Conservation (phyloP, 1,140 invertebrate species). For the Bilobella aurantiaca region DNA sequence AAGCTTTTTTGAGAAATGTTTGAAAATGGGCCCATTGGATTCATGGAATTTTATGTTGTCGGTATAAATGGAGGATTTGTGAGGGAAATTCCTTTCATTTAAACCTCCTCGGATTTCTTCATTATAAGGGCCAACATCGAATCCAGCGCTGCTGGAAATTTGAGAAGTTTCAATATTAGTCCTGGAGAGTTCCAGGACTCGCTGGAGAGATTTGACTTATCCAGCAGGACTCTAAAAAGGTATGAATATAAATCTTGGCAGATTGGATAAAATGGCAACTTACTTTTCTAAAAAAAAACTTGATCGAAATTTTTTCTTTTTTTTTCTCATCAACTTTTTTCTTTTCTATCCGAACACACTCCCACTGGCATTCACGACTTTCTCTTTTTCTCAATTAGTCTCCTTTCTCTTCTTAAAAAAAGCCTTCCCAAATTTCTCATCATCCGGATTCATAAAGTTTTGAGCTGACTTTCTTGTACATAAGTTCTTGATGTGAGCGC, state of each 20-base stretch:
- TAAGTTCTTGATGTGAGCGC: too few species aligned
- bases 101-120: constrained; percentile 1
- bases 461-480: too few species aligned
- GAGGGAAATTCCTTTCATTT: neutral
- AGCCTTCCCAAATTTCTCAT: neutral
- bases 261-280: neutral
- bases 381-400: neutral
- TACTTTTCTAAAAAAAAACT: neutral
- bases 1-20: too few species aligned
- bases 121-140: neutral
- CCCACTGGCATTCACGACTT: neutral
- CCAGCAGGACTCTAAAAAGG: too few species aligned
- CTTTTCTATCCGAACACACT: neutral
- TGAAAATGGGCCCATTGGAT: too few species aligned
- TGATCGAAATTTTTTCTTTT: neutral
- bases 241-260: constrained; percentile 5
- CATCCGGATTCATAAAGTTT: neutral
- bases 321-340: neutral
- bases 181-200: too few species aligned
- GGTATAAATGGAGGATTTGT: neutral
- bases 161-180: neutral
- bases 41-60: neutral
- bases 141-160: too few species aligned
- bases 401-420: neutral
- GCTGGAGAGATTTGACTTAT: too few species aligned